Evolutionary conservation across 1,140 invertebrate genomes (phyloP).

Genomic region (Drosophila asahinai): DNA sequence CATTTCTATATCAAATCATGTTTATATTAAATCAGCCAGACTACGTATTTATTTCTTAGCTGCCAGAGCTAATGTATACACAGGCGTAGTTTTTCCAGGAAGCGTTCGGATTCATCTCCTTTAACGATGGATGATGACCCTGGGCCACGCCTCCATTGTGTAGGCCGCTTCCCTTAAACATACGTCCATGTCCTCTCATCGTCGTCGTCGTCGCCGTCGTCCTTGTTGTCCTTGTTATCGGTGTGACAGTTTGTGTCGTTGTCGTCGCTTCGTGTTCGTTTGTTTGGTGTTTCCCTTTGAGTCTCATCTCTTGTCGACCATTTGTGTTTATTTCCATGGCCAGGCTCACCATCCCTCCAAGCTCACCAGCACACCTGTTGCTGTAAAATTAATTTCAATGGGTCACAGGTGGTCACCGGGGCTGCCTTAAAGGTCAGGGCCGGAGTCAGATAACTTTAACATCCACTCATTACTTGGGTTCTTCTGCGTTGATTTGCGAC

Average conservation of each 20-base stretch:
- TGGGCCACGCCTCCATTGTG: constrained; percentile 18
- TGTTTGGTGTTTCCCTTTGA: constrained; percentile 51
- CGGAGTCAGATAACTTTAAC: neutral
- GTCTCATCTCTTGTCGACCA: constrained; percentile 30
- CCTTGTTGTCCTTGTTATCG: constrained; percentile 32
- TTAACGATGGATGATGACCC: constrained; percentile 12
- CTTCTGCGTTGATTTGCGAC: constrained; percentile 5
- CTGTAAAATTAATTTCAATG: constrained; percentile 75
- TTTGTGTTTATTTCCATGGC: constrained; percentile 68
- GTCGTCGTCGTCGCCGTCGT: constrained; percentile 9
- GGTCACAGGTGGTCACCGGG: constrained; percentile 32
- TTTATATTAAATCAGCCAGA: constrained; percentile 1
- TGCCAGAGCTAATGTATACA: constrained; percentile 12
- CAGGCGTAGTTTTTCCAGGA: constrained; percentile 10
- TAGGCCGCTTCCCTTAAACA: constrained; percentile 41
- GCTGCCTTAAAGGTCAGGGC: constrained; percentile 31
- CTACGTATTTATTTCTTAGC: neutral
- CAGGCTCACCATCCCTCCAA: constrained; percentile 5
- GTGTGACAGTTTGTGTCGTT: constrained; percentile 39
- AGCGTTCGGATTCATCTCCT: constrained; percentile 9
- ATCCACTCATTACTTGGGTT: constrained; percentile 11
- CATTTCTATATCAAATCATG: neutral
- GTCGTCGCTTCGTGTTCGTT: constrained; percentile 42
- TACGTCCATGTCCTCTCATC: constrained; percentile 26
- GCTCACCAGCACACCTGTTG: constrained; percentile 65